Evolutionary conservation across 2,113 vertebrate species (phyloP).

Genomic region (Podarcis muralis): DNA sequence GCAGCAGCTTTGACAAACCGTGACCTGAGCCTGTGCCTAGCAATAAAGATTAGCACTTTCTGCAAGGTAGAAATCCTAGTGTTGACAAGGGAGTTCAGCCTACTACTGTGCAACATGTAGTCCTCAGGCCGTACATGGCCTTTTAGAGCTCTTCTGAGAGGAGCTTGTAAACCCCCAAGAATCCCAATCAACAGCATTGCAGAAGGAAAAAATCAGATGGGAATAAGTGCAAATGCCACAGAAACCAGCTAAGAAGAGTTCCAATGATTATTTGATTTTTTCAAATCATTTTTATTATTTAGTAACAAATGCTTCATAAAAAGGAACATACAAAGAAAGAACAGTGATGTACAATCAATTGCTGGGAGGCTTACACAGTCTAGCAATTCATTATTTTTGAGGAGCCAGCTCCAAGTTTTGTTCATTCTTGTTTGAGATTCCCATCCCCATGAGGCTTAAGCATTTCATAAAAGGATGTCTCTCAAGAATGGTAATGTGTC

Average conservation of each 20-base stretch:
- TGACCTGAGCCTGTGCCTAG: background rate
- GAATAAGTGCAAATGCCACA: background rate
- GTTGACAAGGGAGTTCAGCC: background rate
- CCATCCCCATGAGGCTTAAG: background rate
- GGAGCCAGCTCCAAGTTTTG: background rate
- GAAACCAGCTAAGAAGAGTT: background rate
- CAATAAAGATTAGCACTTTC: background rate
- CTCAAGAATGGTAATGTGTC: background rate
- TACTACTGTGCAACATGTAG: background rate
- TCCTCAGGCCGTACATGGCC: background rate
- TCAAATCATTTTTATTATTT: no score
- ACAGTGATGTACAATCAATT: no score
- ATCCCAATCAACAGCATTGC: background rate
- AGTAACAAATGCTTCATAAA: no score
- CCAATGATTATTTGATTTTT: background rate
- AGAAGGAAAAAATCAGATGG: background rate
- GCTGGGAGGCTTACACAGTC: no score
- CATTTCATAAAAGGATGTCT: background rate
- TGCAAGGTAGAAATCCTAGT: background rate
- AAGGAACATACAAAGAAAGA: no score
- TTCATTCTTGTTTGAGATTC: no score
- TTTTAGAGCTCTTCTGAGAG: background rate
- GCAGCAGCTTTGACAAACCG: background rate
- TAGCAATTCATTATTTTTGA: background rate
- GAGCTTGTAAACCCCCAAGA: background rate